These are phyloP conservation scores for Pemphigus obesinymphae DNA, from an alignment of 1,140 invertebrate genomes.

Conservation along the genomic window DNA sequence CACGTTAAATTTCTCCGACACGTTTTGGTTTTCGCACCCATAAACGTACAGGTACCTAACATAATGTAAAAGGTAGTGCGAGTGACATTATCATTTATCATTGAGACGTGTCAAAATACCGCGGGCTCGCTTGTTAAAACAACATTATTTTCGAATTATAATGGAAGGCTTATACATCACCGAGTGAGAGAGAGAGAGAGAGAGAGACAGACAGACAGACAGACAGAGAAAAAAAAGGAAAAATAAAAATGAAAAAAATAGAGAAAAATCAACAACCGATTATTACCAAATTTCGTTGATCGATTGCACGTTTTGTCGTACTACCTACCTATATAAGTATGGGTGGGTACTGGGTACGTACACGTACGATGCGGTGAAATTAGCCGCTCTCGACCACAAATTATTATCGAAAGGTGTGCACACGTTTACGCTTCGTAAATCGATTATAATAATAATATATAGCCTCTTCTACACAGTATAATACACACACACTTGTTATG, in stretches of 20 bases:
- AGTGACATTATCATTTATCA: conserved; percentile 35
- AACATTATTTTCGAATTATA: conserved; percentile 30
- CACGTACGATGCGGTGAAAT: neutral
- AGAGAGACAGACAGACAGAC: no score
- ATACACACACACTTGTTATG: neutral
- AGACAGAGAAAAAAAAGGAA: no score
- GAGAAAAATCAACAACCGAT: neutral
- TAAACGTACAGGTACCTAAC: no score
- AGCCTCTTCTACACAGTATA: neutral
- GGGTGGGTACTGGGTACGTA: neutral
- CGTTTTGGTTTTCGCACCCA: neutral
- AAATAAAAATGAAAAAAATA: neutral
- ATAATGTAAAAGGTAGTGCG: conserved; percentile 15
- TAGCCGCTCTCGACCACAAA: neutral
- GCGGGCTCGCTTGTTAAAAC: conserved; percentile 40
- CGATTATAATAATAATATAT: neutral
- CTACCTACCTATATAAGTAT: neutral
- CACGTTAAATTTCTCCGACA: conserved; percentile 15
- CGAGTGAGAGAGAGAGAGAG: no score
- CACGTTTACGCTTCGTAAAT: neutral
- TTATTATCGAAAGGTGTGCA: neutral
- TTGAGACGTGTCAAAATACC: conserved; percentile 9
- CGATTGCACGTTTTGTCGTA: neutral
- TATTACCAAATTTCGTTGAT: neutral
- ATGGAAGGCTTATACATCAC: neutral